Base-by-base conservation (phyloP, 2,888 invertebrate species). In the Ctenicera cuprea region DNA sequence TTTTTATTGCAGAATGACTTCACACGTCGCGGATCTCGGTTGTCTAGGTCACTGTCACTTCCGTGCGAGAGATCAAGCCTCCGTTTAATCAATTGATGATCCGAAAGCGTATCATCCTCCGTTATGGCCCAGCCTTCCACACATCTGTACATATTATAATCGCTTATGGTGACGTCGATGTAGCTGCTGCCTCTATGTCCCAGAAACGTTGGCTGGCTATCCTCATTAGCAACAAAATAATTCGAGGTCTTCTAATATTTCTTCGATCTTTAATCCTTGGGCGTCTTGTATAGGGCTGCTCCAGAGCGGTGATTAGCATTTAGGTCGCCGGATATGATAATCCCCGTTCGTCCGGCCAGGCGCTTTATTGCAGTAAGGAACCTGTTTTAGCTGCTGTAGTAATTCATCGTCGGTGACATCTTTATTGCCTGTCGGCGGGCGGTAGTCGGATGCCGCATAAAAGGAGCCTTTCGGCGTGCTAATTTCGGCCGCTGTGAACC, bases 261-360 rank as follows among this genome's bases (percentile, higher is more conserved):
- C 16, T 2, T 8, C 16, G 1, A 48, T 8, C 16, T n/a, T n/a
- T 8, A 9, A 8, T 2, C 48, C 48, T 16, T 14, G n/a, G 7
- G 14, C 11, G 16, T 48, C 48, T 16, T 48, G 11, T 16, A n/a
- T 4, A 2, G 16, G 18, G 48, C 14, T n/a, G 48, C 48, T 14
- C 48, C 48, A 48, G 16, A 48, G 16, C 9, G 48, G 48, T n/a
- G 48, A 48, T 16, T 14, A 3, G 48, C 48, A 48, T 48, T 48
- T 1, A 48, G n/a, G 48, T 48, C 16, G 2, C 48, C 48, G 3
- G 14, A 8, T 3, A 48, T 48, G 48, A 48, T 9, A 3, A 48
- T 1, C n/a, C 14, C 14, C 11, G 3, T 12, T 12, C 38, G 9
- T 11, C n/a, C 11, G 9, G 38, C 11, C 5, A 38, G 11, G 11